Conservation (phyloP, 2,888 invertebrate genomes). For the Aplocera efformata region DNA sequence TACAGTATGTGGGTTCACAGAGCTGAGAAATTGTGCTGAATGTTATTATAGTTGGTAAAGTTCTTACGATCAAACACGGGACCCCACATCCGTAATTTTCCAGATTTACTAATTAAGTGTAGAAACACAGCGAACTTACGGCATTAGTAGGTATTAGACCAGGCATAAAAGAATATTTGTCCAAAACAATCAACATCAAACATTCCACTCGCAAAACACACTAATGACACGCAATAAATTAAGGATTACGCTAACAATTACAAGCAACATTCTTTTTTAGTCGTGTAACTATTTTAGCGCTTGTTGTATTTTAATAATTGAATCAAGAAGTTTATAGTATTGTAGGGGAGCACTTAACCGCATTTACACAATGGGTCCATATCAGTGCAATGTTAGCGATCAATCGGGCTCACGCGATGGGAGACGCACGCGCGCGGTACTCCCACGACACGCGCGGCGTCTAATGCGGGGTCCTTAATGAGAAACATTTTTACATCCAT, state of each 20-base stretch:
- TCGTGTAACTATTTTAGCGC: too few species aligned
- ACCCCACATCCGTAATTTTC: too few species aligned
- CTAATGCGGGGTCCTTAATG: slow-evolving; percentile 47
- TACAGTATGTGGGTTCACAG: slow-evolving; percentile 25
- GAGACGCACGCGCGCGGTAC: slow-evolving; percentile 77
- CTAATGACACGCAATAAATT: too few species aligned
- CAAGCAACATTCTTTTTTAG: too few species aligned
- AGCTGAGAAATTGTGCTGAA: slow-evolving; percentile 18
- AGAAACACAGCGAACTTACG: too few species aligned
- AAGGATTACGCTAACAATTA: too few species aligned
- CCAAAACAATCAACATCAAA: too few species aligned
- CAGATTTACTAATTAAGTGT: too few species aligned
- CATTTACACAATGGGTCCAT: slow-evolving; percentile 51
- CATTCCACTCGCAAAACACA: too few species aligned
- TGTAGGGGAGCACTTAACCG: slow-evolving; percentile 48
- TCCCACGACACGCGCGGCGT: slow-evolving; percentile 72
- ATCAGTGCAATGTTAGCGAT: slow-evolving; percentile 59
- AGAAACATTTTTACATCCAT: slow-evolving; percentile 27
- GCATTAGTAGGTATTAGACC: too few species aligned
- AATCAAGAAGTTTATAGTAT: slow-evolving; percentile 30
- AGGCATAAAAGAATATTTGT: too few species aligned
- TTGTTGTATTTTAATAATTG: slow-evolving; percentile 14
- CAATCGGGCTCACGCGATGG: slow-evolving; percentile 71
- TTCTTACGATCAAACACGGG: too few species aligned
- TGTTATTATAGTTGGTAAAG: slow-evolving; percentile 28